These are phyloP conservation scores for Dendropsophus ebraccatus DNA, from an alignment of 2,113 vertebrate genomes.

Conservation along the genomic window DNA sequence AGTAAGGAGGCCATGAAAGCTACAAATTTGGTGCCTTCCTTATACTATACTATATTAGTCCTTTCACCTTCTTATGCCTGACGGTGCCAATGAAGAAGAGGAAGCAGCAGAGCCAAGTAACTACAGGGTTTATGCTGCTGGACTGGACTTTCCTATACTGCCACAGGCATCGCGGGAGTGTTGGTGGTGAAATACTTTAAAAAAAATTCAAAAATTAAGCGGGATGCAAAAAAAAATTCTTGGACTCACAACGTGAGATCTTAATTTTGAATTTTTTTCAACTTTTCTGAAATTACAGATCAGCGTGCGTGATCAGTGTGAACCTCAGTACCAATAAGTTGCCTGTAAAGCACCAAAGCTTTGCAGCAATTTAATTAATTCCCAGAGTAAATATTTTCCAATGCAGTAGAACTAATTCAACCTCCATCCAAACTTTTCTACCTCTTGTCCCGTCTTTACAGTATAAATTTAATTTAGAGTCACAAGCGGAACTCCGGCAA, in stretches of 20 bases:
- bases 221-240: too few relatives aligned
- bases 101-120: too few relatives aligned
- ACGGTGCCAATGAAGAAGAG: too few relatives aligned
- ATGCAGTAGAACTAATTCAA: neutral
- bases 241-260: neutral
- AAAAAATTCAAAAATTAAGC: too few relatives aligned
- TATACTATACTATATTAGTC: too few relatives aligned
- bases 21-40: too few relatives aligned
- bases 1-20: too few relatives aligned
- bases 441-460: constrained; percentile 1
- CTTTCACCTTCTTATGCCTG: too few relatives aligned
- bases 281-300: neutral
- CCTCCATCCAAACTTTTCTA: neutral
- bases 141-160: too few relatives aligned
- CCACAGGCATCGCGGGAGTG: too few relatives aligned
- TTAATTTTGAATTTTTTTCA: neutral
- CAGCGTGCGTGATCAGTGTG: neutral
- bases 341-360: neutral
- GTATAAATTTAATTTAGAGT: neutral
- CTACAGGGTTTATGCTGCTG: too few relatives aligned
- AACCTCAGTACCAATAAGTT: neutral
- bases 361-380: neutral
- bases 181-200: too few relatives aligned
- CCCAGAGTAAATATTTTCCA: constrained; percentile 10
- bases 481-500: neutral